Evolutionary conservation across 2,888 invertebrate genomes (phyloP), one percentile per base, ranked within the genome.

Genomic region (Sabatieria punctata): DNA sequence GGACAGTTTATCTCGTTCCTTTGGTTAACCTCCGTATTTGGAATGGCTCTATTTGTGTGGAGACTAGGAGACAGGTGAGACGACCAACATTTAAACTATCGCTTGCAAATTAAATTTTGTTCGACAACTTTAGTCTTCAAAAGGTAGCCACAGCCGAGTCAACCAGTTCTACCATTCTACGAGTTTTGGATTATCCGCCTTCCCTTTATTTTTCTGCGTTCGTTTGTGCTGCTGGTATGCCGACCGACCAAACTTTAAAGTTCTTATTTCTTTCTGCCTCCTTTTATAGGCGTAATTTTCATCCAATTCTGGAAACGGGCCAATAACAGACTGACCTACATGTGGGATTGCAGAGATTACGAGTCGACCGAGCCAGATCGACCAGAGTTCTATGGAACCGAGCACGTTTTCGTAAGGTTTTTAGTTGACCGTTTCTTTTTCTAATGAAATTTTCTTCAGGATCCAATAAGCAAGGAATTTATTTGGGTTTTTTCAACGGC

Each of bases 321-420:
- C 41, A 59, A 61, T 35, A 53, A 60, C 19, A 55, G 56, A 2
- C 51, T 68, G 38, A 65, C 69, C 11, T 67, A 66, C 49, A 59
- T 65, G 49, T 69, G 69, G 69, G 66, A 68, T 46, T 68, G 69
- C 2, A 61, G 66, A 42, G 60, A 64, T 47, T 69, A 63, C 54
- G 68, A 69, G 47, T 56, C 58, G 6, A 60, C 59, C 35, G 68
- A 69, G 47, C 66, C 65, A 4, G 68, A 69, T 52, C 54, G 68
- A 48, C 68, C 69, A 13, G 51, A 55, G 22, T 58, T 54, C 38
- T 44, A 48, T 13, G 54, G 55, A 13, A 55, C 53, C n/a, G 59
- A 56, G 51, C 45, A 45, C 21, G 57, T 57, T 45, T 45, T 54
- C n/a, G 45, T 50, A 42, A 26, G 46, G 15, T 15, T 30, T 30